Evolutionary conservation across 2,797 vertebrate species (phyloP).

Genomic region (Chaunax sp.): DNA sequence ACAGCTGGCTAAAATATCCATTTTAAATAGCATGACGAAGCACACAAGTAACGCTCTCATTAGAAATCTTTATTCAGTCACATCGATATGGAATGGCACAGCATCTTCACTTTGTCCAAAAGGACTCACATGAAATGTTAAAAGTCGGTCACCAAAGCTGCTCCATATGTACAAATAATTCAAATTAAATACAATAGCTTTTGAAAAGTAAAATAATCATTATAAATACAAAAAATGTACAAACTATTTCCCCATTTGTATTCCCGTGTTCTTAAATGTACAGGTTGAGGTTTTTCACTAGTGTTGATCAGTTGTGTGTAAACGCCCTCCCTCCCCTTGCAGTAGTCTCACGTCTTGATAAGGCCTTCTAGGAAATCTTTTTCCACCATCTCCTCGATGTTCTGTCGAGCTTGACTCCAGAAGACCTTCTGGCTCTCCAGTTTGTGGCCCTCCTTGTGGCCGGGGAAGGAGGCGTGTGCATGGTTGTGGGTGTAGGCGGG

Average conservation of each 20-base stretch:
- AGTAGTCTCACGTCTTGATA: conserved; percentile 90
- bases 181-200: conserved; percentile 93
- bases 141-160: conserved; percentile 88
- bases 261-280: conserved; percentile 68
- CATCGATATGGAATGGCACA: conserved; percentile 84
- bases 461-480: conserved; percentile 83
- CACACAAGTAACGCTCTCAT: conserved; percentile 33
- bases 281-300: conserved; percentile 81
- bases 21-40: conserved; percentile 18
- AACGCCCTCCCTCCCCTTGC: conserved; percentile 14
- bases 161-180: conserved; percentile 94
- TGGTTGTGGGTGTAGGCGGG: conserved; percentile 84
- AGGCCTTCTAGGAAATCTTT: conserved; percentile 98
- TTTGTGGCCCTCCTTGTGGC: conserved; percentile 89
- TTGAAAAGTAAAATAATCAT: conserved; percentile 83
- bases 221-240: conserved; percentile 92
- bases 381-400: conserved; percentile 98
- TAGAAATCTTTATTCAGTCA: conserved; percentile 86
- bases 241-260: conserved; percentile 66
- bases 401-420: conserved; percentile 94
- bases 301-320: conserved; percentile 71
- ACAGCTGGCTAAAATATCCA: not conserved
- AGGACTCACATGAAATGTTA: conserved; percentile 83
- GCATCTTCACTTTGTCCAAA: conserved; percentile 83
- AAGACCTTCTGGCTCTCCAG: conserved; percentile 95